Percentiles rank a stretch among this genome's conserved stretches.
These are phyloP conservation scores for Cercopithecus mona DNA, from an alignment of 2,113 vertebrate species.

Conservation along the genomic window DNA sequence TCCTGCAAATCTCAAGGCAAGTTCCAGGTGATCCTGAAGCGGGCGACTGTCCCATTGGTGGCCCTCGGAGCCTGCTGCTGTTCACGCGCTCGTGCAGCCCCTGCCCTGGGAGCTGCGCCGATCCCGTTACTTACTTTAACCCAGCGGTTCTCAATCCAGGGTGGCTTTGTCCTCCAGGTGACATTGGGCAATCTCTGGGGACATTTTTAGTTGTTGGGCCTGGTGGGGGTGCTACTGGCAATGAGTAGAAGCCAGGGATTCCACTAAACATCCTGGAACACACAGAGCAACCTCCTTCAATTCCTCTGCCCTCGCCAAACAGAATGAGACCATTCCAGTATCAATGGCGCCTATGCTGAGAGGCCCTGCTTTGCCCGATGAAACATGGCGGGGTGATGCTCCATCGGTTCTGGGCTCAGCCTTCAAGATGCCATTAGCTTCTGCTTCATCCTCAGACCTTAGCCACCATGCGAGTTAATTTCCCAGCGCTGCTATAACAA, in stretches of 20 bases:
- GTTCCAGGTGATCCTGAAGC: not conserved
- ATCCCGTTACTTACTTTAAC: not conserved
- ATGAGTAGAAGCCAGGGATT: not conserved
- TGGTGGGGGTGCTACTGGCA: not conserved
- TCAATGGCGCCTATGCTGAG: not conserved
- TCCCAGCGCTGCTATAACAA: not conserved
- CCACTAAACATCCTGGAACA: not conserved
- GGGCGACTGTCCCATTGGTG: not conserved
- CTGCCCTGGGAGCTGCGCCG: not conserved
- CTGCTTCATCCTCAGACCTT: not conserved
- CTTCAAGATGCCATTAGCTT: not conserved
- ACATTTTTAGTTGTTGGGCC: not conserved
- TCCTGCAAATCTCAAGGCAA: not conserved
- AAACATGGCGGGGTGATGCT: not conserved
- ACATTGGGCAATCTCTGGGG: not conserved
- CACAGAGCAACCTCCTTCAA: too few relatives aligned
- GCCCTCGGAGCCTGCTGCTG: not conserved
- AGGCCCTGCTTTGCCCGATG: not conserved
- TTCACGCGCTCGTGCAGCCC: not conserved
- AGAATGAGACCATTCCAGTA: not conserved
- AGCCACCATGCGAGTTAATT: not conserved
- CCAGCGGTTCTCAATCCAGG: not conserved
- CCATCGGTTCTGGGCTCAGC: not conserved
- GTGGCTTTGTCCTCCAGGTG: not conserved
- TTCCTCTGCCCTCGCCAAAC: not conserved